Evolutionary conservation across 92 coral and sea anemone genomes (phyloP), one percentile per base, ranked within the genome.

Genomic region (Porites divaricata): DNA sequence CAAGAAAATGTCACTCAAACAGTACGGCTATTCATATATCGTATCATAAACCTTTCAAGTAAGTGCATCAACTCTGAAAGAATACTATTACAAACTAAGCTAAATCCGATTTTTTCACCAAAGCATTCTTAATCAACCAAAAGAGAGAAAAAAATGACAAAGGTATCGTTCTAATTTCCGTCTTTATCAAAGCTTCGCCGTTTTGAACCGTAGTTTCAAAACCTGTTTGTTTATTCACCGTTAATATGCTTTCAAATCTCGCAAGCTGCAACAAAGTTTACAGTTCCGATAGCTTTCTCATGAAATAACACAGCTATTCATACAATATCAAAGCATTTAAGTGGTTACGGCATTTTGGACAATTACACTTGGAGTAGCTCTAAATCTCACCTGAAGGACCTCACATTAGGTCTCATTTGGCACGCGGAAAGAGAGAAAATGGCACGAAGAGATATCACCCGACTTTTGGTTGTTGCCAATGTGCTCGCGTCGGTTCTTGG

Each of bases 401-500:
- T 54, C 12, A 15, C 59, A 15, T 54, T 15, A 54, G 16, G 59
- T 54, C 14, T 54, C 16, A 54, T 54, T 54, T 54, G 59, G 16
- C 59, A 15, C 59, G 45, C 45, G 17, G 59, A 54, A 54, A 54
- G 16, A 54, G 59, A 54, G 11, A 41, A n/a, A 21, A 52, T 20
- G 59, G 17, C n/a, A 21, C 12, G n/a, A 48, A 78, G 13, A 78
- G 82, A 78, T 11, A 49, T 78, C 72, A 1, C 63, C 45, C 72
- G 59, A 28, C 81, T 64, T 19, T 49, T 89, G 11, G 52, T 78
- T 23, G 50, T 67, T 7, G 73, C 76, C 5, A 56, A 51, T 59
- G 15, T 78, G 35, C 4, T 73, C 20, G 64, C 85, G 2, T 23
- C 72, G 35, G 92, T 79, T n/a, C 14, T 76, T 2, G 89, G 92